Evolutionary conservation across 2,888 invertebrate genomes (phyloP), one percentile per base, ranked within the genome.

Genomic region (Fragum fragum): DNA sequence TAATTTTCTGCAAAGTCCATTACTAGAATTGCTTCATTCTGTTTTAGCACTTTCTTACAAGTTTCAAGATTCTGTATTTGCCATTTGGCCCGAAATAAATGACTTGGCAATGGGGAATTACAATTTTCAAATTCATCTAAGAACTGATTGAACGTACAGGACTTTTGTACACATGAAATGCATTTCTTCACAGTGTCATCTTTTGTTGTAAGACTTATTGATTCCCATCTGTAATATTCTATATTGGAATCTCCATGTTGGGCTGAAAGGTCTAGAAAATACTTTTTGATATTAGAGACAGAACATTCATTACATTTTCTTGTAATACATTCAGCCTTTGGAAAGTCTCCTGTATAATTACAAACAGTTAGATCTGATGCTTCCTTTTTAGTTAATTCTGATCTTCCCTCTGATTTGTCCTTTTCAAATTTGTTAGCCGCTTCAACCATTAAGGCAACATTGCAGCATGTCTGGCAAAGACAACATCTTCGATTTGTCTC

Each of bases 1-100:
- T 79, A 85, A 47, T 87, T 85, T 68, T 85, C 83, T 26, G 79
- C 76, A 70, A 83, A 85, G 55, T 83, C 85, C 71, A 83, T 32
- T 11, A 42, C 21, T 18, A 73, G 26, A n/a, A 73, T 42, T 9
- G 61, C 26, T 32, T 73, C 47, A 1, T 42, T 47, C 23, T 26
- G 18, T 3, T 36, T n/a, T n/a, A 68, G 18, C 39, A 14, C 61
- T 26, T 61, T 28, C 39, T 9, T 23, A 21, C 21, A 14, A 52
- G 23, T 32, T 16, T 23, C 29, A 16, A 75, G 28, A 28, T 75
- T 61, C 21, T 61, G 18, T 42, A 71, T 26, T 57, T 76, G 72
- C 76, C 76, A 76, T 42, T 14, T 47, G 18, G 79, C 79, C 61
- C 75, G 16, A 23, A 79, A 72, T 16, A 53, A 21, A 23, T 79